Evolutionary conservation across 2,113 vertebrate genomes (phyloP).

Genomic region (Halichoerus grypus): DNA sequence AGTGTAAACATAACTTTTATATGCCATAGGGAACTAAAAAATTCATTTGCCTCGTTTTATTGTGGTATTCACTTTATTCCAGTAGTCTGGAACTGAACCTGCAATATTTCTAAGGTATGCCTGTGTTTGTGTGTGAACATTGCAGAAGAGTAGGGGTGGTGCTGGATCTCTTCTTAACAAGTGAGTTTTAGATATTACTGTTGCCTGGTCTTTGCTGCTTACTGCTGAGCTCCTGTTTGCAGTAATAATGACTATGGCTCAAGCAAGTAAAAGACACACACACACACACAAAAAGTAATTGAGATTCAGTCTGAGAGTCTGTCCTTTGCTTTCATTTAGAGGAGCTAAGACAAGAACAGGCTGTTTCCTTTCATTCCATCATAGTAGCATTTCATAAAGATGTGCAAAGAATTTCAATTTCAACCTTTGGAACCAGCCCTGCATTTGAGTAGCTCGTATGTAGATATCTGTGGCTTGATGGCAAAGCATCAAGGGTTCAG

Average conservation of each 20-base stretch:
- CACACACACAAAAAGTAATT: neutral
- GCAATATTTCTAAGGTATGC: neutral
- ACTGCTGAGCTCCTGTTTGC: neutral
- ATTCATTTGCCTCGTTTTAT: neutral
- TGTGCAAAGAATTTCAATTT: constrained; percentile 54
- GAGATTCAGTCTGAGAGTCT: constrained; percentile 44
- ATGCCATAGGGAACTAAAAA: neutral
- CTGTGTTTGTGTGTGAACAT: neutral
- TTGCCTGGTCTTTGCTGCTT: neutral
- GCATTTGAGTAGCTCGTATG: neutral
- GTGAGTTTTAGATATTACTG: neutral
- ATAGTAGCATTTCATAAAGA: constrained; percentile 27
- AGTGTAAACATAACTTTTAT: neutral
- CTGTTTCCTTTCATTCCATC: constrained; percentile 54
- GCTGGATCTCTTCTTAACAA: neutral
- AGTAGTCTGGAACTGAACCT: neutral
- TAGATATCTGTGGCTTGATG: neutral
- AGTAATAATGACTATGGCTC: neutral
- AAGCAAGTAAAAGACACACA: constrained; percentile 21
- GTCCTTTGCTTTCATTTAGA: constrained; percentile 53
- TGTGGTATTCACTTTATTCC: neutral
- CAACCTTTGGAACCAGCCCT: neutral
- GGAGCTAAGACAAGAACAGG: neutral
- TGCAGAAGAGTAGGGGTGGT: neutral
- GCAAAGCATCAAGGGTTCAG: neutral